Conservation (phyloP, 2,888 invertebrate species). For the Myathropa florea region DNA sequence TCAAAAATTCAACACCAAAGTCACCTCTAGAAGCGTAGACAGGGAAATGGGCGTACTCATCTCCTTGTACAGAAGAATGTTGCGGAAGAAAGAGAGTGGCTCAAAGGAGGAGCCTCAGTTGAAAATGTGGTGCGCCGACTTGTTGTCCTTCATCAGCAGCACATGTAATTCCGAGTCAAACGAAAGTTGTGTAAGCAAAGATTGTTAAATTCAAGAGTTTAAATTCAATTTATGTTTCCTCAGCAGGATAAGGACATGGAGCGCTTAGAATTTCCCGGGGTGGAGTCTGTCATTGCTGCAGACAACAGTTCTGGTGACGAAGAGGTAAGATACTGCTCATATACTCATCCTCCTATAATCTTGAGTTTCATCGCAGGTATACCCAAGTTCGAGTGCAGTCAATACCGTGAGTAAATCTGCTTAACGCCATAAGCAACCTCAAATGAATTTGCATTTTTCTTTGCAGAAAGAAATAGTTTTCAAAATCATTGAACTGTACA, state of each 20-base stretch:
- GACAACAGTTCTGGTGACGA: background rate
- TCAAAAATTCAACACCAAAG: constrained; percentile 23
- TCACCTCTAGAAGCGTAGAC: constrained; percentile 16
- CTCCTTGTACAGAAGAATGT: constrained; percentile 34
- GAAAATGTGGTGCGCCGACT: constrained; percentile 45
- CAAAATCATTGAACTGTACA: constrained; percentile 56
- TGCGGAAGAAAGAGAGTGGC: constrained; percentile 14
- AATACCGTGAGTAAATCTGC: constrained; percentile 15
- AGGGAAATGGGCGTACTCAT: constrained; percentile 33
- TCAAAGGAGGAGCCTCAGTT: constrained; percentile 13
- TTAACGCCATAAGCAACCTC: background rate
- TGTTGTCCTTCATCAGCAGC: constrained; percentile 41
- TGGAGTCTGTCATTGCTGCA: background rate
- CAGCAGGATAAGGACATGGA: background rate
- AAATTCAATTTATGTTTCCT: background rate
- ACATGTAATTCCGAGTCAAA: background rate
- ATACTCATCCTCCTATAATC: background rate
- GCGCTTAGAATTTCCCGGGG: background rate
- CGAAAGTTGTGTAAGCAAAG: background rate
- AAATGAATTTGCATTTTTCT: background rate
- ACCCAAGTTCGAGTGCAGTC: background rate
- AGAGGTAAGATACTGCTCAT: background rate
- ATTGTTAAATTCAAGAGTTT: background rate
- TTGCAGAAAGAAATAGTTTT: constrained; percentile 45
- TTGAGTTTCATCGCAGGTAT: background rate